Evolutionary conservation across 2,113 vertebrate species (phyloP).

Genomic region (Catharus bicknelli): DNA sequence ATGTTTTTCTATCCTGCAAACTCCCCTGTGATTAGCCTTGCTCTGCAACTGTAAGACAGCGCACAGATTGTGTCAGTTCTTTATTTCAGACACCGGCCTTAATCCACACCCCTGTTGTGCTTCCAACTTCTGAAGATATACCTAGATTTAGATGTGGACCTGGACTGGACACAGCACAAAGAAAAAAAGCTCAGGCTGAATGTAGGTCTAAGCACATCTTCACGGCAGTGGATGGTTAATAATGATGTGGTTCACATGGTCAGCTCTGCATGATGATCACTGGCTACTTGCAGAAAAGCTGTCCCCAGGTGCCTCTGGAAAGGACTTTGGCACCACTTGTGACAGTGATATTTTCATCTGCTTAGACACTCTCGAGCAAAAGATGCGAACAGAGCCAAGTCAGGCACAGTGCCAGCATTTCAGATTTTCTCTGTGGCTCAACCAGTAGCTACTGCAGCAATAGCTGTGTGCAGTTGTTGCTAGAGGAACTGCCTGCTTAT

Average conservation of each 20-base stretch:
- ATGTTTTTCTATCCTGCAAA: not conserved
- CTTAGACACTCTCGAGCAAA: not conserved
- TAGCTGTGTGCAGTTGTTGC: not conserved
- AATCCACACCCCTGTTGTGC: not conserved
- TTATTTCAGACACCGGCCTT: not conserved
- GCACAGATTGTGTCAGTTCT: not conserved
- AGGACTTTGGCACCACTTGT: not conserved
- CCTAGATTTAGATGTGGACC: not conserved
- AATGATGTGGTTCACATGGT: fast-evolving
- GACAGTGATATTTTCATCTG: not conserved
- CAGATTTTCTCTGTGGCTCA: not conserved
- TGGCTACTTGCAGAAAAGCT: not conserved
- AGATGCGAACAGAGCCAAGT: not conserved
- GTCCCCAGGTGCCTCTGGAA: fast-evolving
- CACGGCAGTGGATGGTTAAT: fast-evolving
- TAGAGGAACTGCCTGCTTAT: not conserved
- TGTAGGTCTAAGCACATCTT: not conserved
- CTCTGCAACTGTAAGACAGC: not conserved
- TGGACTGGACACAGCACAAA: not conserved
- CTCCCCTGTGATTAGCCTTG: not conserved
- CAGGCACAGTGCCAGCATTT: not conserved
- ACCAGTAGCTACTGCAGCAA: not conserved
- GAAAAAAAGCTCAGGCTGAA: not conserved
- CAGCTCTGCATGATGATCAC: not conserved
- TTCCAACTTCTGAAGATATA: not conserved